phyloP scores from a whole-genome alignment of 2,113 vertebrate species.

The Petrocephalus zakoni region DNA sequence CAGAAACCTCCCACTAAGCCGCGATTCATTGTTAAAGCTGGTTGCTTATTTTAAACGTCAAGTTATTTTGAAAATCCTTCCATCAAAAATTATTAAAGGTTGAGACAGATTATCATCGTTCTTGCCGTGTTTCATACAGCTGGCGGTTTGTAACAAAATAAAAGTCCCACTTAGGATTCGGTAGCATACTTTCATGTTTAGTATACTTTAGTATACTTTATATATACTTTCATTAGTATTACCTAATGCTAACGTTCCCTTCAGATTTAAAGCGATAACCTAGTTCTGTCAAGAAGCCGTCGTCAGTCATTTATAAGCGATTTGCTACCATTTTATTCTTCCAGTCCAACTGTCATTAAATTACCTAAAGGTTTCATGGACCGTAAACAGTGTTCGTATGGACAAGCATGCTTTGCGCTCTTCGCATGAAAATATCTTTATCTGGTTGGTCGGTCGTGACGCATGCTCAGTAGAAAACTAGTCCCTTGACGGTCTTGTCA shows the following conservation, averaged over 20 bases:
- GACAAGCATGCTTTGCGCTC: background rate
- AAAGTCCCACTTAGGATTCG: too few species aligned
- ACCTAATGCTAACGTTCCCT: background rate
- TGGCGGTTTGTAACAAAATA: background rate
- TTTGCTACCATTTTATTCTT: background rate
- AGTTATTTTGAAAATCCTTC: background rate
- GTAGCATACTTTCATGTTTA: background rate
- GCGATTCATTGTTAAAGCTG: too few species aligned
- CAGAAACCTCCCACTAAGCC: background rate
- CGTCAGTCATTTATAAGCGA: background rate
- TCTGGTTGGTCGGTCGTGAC: background rate
- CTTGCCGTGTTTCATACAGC: background rate
- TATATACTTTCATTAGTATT: too few species aligned
- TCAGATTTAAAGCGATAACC: background rate
- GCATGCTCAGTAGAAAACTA: background rate
- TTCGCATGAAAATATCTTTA: background rate
- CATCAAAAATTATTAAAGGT: background rate
- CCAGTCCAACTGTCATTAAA: background rate
- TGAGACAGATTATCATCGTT: background rate
- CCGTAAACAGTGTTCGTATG: background rate
- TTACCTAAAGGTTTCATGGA: background rate
- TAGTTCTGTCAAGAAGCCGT: background rate
- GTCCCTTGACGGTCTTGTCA: background rate
- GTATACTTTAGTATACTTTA: too few species aligned
- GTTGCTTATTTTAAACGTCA: background rate